These are phyloP conservation scores for Scleropages formosus DNA, from an alignment of 2,797 vertebrate genomes.

Conservation along the genomic window DNA sequence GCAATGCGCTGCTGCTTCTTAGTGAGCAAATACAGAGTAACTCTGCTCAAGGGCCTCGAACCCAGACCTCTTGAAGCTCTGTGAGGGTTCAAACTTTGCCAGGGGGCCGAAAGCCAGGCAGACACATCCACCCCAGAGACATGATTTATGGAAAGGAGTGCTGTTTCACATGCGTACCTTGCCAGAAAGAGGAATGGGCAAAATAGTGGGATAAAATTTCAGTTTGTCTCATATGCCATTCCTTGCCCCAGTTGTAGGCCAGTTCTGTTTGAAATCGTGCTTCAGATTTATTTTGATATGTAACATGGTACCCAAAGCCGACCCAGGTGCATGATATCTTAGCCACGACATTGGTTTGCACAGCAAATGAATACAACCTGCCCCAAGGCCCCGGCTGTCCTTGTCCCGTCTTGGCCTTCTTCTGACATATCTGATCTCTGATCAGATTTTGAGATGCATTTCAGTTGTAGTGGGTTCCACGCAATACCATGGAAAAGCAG, in stretches of 20 bases:
- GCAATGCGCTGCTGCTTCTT: background rate
- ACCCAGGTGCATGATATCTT: background rate
- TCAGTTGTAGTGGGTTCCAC: constrained; percentile 10
- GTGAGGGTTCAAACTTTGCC: constrained; percentile 33
- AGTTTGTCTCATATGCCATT: background rate
- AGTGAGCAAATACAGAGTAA: no score
- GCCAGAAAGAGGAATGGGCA: background rate
- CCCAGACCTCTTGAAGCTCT: constrained; percentile 25
- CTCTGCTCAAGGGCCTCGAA: background rate
- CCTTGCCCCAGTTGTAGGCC: background rate
- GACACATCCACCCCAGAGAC: constrained; percentile 37
- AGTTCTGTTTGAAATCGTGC: background rate
- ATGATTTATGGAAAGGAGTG: constrained; percentile 62
- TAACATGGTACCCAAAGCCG: background rate
- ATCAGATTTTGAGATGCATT: no score
- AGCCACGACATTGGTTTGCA: background rate
- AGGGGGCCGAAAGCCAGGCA: constrained; percentile 33
- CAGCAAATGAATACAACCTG: background rate
- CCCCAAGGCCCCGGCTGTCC: background rate
- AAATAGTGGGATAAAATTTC: constrained; percentile 1
- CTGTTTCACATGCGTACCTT: background rate
- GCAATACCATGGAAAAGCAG: constrained; percentile 25
- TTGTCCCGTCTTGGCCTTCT: background rate
- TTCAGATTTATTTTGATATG: background rate
- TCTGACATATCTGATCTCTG: background rate